Conservation (phyloP, 2,113 vertebrate genomes). For the Origma solitaria region DNA sequence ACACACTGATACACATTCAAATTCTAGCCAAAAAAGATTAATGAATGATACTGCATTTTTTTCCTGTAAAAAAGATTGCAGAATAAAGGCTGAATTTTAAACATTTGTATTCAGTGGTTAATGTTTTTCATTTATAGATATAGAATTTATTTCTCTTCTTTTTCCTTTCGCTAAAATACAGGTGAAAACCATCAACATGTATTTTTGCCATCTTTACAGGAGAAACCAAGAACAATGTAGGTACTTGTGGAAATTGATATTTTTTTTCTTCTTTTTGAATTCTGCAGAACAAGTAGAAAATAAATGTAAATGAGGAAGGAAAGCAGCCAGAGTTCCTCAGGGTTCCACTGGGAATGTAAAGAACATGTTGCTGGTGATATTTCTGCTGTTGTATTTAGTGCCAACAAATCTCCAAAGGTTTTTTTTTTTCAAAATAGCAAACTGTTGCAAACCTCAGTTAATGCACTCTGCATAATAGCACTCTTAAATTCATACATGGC, state of each 20-base stretch:
- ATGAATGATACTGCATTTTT: not conserved
- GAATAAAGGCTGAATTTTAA: not conserved
- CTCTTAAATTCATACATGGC: not conserved
- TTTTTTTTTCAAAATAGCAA: not conserved
- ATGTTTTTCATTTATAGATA: not conserved
- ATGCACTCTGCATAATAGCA: not conserved
- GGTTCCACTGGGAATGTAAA: not conserved
- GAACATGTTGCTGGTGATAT: not conserved
- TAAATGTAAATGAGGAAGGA: slow-evolving; percentile 22
- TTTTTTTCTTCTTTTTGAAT: not conserved
- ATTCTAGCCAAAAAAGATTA: not conserved
- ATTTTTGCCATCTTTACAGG: not conserved
- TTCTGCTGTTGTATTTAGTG: slow-evolving; percentile 24
- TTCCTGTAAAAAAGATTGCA: not conserved
- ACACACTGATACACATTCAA: not conserved
- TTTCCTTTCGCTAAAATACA: not conserved
- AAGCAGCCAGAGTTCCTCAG: not conserved
- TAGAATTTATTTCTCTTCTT: not conserved
- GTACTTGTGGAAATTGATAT: not conserved
- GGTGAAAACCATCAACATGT: not conserved
- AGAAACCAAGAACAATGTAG: not conserved
- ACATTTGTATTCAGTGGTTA: not conserved
- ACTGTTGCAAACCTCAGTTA: slow-evolving; percentile 18
- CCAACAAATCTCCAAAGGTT: slow-evolving; percentile 7
- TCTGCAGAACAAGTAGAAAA: slow-evolving; percentile 24